Conservation (phyloP, 1,140 invertebrate species). For the Camponotus vicinus region DNA sequence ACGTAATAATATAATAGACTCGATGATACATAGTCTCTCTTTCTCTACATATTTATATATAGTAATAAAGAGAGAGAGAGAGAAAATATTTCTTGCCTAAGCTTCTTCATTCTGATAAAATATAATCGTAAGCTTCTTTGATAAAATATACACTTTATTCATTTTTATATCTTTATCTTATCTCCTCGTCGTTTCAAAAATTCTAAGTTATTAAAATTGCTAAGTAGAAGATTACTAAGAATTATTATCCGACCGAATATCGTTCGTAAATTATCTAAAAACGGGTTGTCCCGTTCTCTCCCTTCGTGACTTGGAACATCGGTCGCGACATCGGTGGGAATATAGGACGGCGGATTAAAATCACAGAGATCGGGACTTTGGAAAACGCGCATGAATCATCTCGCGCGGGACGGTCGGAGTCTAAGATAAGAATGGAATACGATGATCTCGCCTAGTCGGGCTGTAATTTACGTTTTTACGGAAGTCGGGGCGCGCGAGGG, state of each 20-base stretch:
- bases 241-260: conserved; percentile 7
- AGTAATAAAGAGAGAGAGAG: not conserved
- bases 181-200: not conserved
- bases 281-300: not conserved
- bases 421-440: conserved; percentile 70
- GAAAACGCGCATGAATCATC: conserved; percentile 60
- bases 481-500: conserved; percentile 26
- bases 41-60: too few relatives aligned
- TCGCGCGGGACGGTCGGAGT: conserved; percentile 27
- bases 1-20: too few relatives aligned
- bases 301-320: conserved; percentile 20
- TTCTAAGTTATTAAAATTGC: conserved; percentile 18
- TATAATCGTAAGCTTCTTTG: conserved; percentile 12
- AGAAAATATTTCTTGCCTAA: not conserved
- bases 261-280: conserved; percentile 22
- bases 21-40: too few relatives aligned
- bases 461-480: conserved; percentile 76
- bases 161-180: not conserved
- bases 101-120: not conserved
- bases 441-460: conserved; percentile 62
- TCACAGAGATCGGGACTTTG: conserved; percentile 54
- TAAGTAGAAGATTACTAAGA: not conserved
- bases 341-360: conserved; percentile 49
- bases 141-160: not conserved
- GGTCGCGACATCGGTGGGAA: conserved; percentile 14